Conservation (phyloP, 1,140 invertebrate genomes). For the Tetramorium simillimum region DNA sequence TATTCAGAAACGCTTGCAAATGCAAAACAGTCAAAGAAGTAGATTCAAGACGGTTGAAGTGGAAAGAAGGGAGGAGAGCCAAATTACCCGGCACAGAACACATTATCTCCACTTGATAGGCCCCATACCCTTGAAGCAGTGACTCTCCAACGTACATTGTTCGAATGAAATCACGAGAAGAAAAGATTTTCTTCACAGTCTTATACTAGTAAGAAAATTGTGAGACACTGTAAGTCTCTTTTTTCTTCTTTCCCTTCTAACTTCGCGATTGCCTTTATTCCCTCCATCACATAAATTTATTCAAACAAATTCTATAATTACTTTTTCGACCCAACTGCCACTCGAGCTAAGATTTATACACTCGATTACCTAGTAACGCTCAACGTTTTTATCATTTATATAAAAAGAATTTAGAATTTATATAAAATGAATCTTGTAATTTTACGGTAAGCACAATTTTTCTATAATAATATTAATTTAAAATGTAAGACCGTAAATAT, state of each 20-base stretch:
- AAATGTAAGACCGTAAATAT: background rate
- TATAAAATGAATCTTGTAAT: background rate
- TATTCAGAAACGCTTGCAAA: slow-evolving; percentile 53
- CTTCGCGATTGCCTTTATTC: slow-evolving; percentile 75
- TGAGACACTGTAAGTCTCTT: slow-evolving; percentile 71
- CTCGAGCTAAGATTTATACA: slow-evolving; percentile 72
- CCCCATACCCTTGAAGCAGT: slow-evolving; percentile 69
- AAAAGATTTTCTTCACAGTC: slow-evolving; percentile 27
- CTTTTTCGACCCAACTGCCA: slow-evolving; percentile 74
- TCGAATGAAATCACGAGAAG: slow-evolving; percentile 17
- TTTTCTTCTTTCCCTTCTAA: slow-evolving; percentile 71
- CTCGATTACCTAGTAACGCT: slow-evolving; percentile 45
- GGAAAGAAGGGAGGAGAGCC: slow-evolving; percentile 64
- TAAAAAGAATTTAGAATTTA: background rate
- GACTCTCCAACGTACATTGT: slow-evolving; percentile 72
- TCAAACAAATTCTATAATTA: slow-evolving; percentile 85
- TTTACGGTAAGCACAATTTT: background rate
- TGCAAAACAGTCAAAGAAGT: slow-evolving; percentile 67
- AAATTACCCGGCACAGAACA: slow-evolving; percentile 84
- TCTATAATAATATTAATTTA: slow-evolving; percentile 9
- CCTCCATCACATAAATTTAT: slow-evolving; percentile 80
- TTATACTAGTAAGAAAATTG: slow-evolving; percentile 53
- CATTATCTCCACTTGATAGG: slow-evolving; percentile 84
- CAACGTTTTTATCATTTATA: background rate
- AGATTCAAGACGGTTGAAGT: slow-evolving; percentile 44